Conservation (phyloP, 2,113 vertebrate genomes). For the Oryctolagus cuniculus region DNA sequence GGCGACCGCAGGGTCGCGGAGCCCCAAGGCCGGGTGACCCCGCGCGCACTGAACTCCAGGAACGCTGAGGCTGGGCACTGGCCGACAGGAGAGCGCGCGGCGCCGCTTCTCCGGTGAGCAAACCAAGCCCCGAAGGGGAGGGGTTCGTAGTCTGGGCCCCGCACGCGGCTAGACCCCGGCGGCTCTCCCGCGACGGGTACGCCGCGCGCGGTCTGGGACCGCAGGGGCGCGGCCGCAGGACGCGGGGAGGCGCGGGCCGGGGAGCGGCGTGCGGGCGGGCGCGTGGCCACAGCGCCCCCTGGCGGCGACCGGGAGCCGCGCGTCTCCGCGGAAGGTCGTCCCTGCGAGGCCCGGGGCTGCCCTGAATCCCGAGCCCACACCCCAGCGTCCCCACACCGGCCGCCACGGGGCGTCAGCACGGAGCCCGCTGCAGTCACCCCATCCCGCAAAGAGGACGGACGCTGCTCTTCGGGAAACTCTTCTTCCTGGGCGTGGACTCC, state of each 20-base stretch:
- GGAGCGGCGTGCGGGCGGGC: background rate
- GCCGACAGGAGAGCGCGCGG: background rate
- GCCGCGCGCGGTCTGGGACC: background rate
- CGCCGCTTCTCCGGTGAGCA: background rate
- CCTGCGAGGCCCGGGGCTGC: accelerated
- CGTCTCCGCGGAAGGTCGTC: background rate
- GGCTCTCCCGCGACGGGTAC: background rate
- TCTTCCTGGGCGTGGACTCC: background rate
- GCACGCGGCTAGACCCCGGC: accelerated
- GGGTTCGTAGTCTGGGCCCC: background rate
- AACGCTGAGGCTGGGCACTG: background rate
- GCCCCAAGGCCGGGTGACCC: background rate
- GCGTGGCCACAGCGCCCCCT: slow-evolving; percentile 81
- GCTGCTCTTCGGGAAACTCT: background rate
- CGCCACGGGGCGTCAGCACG: background rate
- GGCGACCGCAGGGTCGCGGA: background rate
- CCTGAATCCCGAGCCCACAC: accelerated
- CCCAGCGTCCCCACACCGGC: accelerated
- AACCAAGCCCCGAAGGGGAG: background rate
- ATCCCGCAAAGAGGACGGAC: background rate
- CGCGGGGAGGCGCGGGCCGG: background rate
- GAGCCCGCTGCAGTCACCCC: background rate
- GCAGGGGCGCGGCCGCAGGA: accelerated
- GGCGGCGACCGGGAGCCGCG: background rate
- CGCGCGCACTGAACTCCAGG: background rate